Evolutionary conservation across 2,888 invertebrate species (phyloP).

Genomic region (Spisula subtruncata): DNA sequence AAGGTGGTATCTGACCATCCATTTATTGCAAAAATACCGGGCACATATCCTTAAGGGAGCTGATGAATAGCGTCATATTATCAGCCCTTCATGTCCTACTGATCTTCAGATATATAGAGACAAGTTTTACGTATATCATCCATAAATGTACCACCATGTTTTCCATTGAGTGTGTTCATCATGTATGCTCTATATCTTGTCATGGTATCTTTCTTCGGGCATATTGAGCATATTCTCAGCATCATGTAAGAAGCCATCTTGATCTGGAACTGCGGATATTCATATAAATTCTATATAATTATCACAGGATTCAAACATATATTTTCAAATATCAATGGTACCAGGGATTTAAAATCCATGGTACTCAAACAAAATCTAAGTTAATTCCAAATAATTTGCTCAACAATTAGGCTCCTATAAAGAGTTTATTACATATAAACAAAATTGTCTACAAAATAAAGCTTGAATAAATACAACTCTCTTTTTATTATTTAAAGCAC

Average conservation of each 20-base stretch:
- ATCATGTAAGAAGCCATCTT: neutral
- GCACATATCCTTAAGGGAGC: conserved; percentile 15
- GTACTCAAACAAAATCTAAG: too few species aligned
- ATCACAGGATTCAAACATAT: too few species aligned
- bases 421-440: too few species aligned
- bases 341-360: too few species aligned
- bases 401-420: too few species aligned
- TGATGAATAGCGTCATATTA: conserved; percentile 23
- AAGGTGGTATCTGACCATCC: conserved; percentile 66
- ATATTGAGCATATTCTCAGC: neutral
- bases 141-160: conserved; percentile 67
- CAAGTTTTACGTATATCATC: conserved; percentile 62
- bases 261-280: neutral
- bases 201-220: neutral
- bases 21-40: conserved; percentile 66
- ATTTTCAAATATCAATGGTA: too few species aligned
- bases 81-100: conserved; percentile 36
- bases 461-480: too few species aligned
- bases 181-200: conserved; percentile 5
- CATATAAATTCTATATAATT: too few species aligned
- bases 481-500: too few species aligned
- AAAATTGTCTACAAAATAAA: too few species aligned
- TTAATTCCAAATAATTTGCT: too few species aligned
- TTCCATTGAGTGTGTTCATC: conserved; percentile 46
- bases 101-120: conserved; percentile 52